Evolutionary conservation across 2,113 vertebrate genomes (phyloP).

Genomic region (Ailuropoda melanoleuca): DNA sequence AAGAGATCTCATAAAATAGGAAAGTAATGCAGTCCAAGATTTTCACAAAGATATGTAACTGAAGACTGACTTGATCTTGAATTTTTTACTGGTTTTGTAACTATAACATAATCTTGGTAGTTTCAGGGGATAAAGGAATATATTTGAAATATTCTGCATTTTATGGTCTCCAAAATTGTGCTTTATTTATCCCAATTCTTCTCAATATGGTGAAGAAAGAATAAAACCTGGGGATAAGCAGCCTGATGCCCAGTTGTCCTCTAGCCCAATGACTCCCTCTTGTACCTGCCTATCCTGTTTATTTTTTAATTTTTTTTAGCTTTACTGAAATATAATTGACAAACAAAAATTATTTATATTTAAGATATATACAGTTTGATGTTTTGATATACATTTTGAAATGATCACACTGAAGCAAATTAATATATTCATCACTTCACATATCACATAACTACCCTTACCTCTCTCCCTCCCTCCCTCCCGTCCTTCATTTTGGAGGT

Average conservation of each 20-base stretch:
- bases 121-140: background rate
- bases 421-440: background rate
- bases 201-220: background rate
- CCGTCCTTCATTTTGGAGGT: background rate
- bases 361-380: background rate
- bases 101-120: background rate
- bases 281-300: accelerated
- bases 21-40: background rate
- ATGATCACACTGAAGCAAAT: background rate
- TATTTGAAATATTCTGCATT: background rate
- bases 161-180: background rate
- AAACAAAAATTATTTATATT: background rate
- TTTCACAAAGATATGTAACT: background rate
- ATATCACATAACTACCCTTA: background rate
- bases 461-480: background rate
- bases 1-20: background rate
- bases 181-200: background rate
- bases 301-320: background rate
- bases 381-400: background rate
- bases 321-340: background rate
- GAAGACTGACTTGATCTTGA: background rate
- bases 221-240: background rate
- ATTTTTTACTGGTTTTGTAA: background rate
- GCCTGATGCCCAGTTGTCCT: too few relatives aligned
- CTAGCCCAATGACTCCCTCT: background rate